phyloP scores from a whole-genome alignment of 2,797 vertebrate genomes.

The Morelia viridis region DNA sequence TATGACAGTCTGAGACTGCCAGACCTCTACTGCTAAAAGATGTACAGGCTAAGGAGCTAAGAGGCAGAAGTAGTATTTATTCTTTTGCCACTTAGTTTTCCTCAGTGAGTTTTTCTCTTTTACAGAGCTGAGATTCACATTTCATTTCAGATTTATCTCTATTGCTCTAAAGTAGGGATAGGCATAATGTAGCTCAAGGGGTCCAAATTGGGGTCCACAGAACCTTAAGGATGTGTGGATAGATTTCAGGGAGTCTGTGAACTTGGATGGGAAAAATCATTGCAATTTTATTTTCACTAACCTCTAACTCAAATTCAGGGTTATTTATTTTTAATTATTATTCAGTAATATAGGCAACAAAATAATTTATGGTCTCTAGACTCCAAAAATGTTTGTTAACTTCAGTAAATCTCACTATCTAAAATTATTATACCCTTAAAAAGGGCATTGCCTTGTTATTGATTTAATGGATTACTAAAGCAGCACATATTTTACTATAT shows the following conservation, averaged over 20 bases:
- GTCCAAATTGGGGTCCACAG: background rate
- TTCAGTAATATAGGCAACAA: background rate
- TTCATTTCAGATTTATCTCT: background rate
- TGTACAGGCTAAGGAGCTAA: background rate
- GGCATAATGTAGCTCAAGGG: background rate
- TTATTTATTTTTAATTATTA: background rate
- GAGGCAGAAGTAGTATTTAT: background rate
- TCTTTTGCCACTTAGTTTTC: background rate
- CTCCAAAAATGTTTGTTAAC: background rate
- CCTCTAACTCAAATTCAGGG: background rate
- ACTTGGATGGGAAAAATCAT: background rate
- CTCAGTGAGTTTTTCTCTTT: background rate
- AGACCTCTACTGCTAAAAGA: background rate
- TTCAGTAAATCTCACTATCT: background rate
- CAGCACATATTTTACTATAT: background rate
- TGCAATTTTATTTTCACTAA: background rate
- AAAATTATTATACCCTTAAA: background rate
- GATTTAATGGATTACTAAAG: background rate
- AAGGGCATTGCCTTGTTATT: background rate
- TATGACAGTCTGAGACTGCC: background rate
- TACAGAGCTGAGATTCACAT: background rate
- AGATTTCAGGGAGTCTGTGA: background rate
- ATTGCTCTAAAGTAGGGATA: background rate
- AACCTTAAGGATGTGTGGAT: background rate
- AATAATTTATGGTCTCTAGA: background rate